A percentile compares a stretch with the other conserved stretches of the same genome.
These are phyloP conservation scores for Nebria salina DNA, from an alignment of 2,888 invertebrate species.

Conservation along the genomic window DNA sequence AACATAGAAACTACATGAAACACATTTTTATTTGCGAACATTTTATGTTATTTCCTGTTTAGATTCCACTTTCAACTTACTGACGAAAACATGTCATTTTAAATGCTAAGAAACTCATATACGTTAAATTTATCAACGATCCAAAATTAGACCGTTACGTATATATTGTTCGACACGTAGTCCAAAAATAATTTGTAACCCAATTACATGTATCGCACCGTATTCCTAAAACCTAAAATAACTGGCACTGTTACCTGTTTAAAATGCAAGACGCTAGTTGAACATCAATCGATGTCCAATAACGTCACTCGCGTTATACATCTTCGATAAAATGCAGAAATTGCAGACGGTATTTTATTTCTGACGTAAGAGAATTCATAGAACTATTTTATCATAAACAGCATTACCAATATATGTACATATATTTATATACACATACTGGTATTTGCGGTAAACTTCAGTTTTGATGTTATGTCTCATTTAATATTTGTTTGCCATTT, in stretches of 20 bases:
- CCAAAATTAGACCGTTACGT: neutral
- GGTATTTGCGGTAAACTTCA: too few species aligned
- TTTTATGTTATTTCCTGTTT: neutral
- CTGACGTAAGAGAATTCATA: neutral
- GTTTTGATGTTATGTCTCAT: too few species aligned
- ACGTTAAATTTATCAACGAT: neutral
- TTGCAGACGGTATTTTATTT: neutral
- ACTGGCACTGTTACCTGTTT: neutral
- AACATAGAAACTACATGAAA: too few species aligned
- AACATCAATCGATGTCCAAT: constrained; percentile 1
- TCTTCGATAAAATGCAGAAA: neutral
- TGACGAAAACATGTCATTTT: neutral
- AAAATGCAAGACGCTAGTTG: neutral
- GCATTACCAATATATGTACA: neutral
- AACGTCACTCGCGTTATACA: neutral
- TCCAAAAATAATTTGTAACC: neutral
- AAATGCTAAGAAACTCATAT: neutral
- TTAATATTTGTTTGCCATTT: too few species aligned
- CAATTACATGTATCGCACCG: neutral
- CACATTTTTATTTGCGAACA: too few species aligned
- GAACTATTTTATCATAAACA: neutral
- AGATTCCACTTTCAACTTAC: too few species aligned
- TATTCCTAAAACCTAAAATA: neutral
- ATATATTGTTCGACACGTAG: neutral
- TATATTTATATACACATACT: neutral